Conservation (phyloP, 2,888 invertebrate genomes). For the Rotaria macrura region DNA sequence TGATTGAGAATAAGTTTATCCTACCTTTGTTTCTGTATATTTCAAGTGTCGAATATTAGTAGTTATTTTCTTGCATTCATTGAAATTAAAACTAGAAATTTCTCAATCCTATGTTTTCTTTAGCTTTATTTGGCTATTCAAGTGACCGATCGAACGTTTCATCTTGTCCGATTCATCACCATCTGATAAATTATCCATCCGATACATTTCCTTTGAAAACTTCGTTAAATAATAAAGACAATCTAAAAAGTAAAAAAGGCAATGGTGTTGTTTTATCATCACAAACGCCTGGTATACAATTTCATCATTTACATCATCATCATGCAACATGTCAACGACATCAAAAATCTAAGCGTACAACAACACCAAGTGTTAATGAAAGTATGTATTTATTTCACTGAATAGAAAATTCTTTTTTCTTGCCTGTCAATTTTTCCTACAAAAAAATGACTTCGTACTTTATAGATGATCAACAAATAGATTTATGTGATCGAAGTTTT, state of each 20-base stretch:
- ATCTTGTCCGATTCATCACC: slow-evolving; percentile 8
- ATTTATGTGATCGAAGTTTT: slow-evolving; percentile 20
- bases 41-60: no score
- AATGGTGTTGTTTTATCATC: not conserved
- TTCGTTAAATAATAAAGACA: not conserved
- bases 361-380: not conserved
- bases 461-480: not conserved
- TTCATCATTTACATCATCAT: not conserved
- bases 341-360: not conserved
- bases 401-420: no score
- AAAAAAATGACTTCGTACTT: no score
- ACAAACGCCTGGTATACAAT: not conserved
- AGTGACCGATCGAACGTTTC: not conserved
- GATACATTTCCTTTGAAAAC: slow-evolving; percentile 17
- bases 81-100: no score
- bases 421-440: no score
- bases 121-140: not conserved
- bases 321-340: slow-evolving; percentile 10
- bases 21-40: no score
- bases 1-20: no score
- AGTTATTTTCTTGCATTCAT: no score
- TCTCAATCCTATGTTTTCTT: no score
- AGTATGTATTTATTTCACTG: not conserved
- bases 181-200: not conserved
- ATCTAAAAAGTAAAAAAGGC: not conserved